Percentiles rank a stretch among this genome's conserved stretches.
These are phyloP conservation scores for Notolabrus celidotus DNA, from an alignment of 2,797 vertebrate genomes.

Conservation along the genomic window DNA sequence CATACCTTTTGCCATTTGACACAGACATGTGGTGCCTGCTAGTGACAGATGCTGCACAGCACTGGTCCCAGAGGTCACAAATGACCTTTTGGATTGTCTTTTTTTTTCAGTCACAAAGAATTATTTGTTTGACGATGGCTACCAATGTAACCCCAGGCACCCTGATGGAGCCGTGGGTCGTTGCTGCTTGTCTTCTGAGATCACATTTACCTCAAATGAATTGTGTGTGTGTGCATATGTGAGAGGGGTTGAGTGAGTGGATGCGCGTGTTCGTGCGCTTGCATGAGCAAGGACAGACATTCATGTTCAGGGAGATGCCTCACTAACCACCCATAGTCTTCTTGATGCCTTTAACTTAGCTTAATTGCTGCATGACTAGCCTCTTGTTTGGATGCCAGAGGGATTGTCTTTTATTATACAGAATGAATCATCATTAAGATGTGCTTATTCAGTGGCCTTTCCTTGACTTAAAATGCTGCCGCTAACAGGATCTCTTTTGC, in stretches of 20 bases:
- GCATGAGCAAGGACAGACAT: conserved; percentile 12
- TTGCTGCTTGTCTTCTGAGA: conserved; percentile 81
- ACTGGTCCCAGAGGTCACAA: conserved; percentile 80
- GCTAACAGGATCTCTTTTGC: conserved; percentile 37
- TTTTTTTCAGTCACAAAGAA: conserved; percentile 77
- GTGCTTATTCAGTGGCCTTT: conserved; percentile 73
- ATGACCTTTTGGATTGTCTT: conserved; percentile 81
- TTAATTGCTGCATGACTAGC: conserved; percentile 83
- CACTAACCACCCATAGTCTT: conserved; percentile 48
- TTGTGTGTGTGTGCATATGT: conserved; percentile 20
- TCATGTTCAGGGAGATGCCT: conserved; percentile 46
- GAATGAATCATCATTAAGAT: conserved; percentile 83
- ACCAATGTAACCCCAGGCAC: conserved; percentile 83
- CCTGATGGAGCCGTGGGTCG: conserved; percentile 69
- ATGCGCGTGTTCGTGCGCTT: conserved; percentile 11
- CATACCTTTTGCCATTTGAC: conserved; percentile 80
- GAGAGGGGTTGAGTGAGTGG: conserved; percentile 28
- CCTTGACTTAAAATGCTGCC: conserved; percentile 48
- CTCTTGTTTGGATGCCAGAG: conserved; percentile 81
- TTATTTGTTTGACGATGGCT: conserved; percentile 84
- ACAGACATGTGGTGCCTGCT: conserved; percentile 71
- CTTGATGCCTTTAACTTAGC: conserved; percentile 83
- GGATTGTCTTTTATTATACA: conserved; percentile 81
- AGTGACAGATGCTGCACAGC: conserved; percentile 82
- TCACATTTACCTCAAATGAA: conserved; percentile 77